These are phyloP conservation scores for Salmo trutta DNA, from an alignment of 2,797 vertebrate species.

Conservation along the genomic window DNA sequence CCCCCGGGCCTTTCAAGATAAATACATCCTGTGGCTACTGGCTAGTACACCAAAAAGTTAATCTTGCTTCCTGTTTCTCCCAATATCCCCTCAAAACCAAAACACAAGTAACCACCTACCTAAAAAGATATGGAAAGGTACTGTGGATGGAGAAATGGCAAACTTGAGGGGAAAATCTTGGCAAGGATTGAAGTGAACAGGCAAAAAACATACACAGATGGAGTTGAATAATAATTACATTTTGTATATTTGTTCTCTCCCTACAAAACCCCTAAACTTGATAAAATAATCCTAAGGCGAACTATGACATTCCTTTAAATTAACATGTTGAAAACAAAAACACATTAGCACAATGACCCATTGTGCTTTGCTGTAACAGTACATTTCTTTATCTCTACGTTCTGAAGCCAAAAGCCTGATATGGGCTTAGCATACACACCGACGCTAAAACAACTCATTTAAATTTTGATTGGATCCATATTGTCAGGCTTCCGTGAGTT, in stretches of 20 bases:
- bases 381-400: too few species aligned
- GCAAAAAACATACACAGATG: too few species aligned
- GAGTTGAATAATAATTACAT: too few species aligned
- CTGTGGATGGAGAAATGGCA: conserved; percentile 3
- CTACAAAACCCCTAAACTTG: neutral
- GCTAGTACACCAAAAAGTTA: neutral
- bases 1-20: conserved; percentile 1
- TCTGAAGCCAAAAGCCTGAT: neutral
- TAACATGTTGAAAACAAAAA: conserved; percentile 8
- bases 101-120: conserved; percentile 14
- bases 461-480: conserved; percentile 44
- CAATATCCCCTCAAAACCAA: conserved; percentile 1
- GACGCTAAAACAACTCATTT: conserved; percentile 29
- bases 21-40: conserved; percentile 8
- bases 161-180: neutral
- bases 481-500: conserved; percentile 18
- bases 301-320: conserved; percentile 11
- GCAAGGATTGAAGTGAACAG: neutral
- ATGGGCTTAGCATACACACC: conserved; percentile 22
- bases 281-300: neutral
- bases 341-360: neutral
- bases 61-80: neutral
- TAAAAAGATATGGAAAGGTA: neutral
- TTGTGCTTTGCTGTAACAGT: neutral
- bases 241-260: too few species aligned